Evolutionary conservation across 35 echinoderm and acorn worm species (phyloP).

Genomic region (Acanthaster planci): DNA sequence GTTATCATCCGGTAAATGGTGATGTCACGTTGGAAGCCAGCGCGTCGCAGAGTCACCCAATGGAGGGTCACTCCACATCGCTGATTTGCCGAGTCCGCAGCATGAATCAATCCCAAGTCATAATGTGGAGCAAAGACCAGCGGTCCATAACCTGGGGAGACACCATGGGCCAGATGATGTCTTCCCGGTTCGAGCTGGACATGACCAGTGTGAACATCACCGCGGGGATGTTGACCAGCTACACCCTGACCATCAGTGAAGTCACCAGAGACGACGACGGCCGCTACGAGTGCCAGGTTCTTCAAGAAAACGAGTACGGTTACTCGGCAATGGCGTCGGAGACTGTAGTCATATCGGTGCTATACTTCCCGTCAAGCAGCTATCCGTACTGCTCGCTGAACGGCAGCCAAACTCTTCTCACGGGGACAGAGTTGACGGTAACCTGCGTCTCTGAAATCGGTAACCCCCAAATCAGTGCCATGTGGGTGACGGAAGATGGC

Average conservation of each 20-base stretch:
- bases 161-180: slow-evolving; percentile 21
- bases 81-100: neutral
- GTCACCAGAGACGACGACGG: slow-evolving; percentile 18
- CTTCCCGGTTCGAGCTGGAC: slow-evolving; percentile 4
- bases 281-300: neutral
- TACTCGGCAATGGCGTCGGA: slow-evolving; percentile 13
- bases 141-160: slow-evolving; percentile 5
- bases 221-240: neutral
- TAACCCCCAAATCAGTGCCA: neutral
- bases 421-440: neutral
- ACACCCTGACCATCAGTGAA: slow-evolving; percentile 1
- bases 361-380: neutral
- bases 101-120: neutral
- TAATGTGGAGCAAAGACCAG: slow-evolving; percentile 7
- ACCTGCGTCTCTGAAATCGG: neutral
- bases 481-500: neutral
- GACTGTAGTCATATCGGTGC: neutral
- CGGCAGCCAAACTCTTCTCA: neutral
- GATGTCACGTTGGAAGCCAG: neutral
- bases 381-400: slow-evolving; percentile 4
- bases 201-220: neutral
- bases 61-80: neutral
- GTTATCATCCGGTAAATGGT: too few species aligned
- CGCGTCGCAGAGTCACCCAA: neutral
- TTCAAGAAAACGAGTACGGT: neutral